phyloP scores from a whole-genome alignment of 2,797 vertebrate species.

The Dryobates pubescens region DNA sequence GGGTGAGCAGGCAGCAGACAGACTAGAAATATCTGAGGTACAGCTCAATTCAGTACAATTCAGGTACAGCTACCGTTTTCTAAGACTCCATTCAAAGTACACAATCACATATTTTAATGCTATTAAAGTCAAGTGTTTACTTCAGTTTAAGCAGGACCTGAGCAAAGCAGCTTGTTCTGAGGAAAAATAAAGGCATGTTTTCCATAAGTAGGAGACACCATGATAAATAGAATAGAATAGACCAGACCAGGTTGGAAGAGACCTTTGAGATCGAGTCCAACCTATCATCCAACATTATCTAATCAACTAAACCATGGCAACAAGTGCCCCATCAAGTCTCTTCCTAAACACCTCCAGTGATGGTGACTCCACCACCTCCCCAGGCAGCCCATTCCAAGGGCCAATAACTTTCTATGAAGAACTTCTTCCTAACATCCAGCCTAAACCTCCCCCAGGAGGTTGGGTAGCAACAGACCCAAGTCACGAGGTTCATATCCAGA shows the following conservation, averaged over 20 bases:
- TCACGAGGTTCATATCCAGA: background rate
- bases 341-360: no score
- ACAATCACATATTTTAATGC: background rate
- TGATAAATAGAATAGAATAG: background rate
- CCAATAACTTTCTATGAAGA: no score
- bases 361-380: no score
- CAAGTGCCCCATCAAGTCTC: no score
- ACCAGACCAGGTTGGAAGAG: no score
- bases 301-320: no score
- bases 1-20: background rate
- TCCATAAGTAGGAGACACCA: rapidly evolving
- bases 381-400: no score
- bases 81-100: background rate
- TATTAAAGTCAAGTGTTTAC: slow-evolving; percentile 25
- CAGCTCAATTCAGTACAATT: no score
- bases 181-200: background rate
- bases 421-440: no score
- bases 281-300: no score
- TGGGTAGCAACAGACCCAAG: background rate
- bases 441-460: no score
- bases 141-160: background rate
- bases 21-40: background rate
- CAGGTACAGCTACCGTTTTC: background rate
- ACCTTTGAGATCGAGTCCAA: no score
- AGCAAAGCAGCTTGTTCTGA: background rate